Conservation (phyloP, 2,797 vertebrate genomes). For the Neopelma chrysocephalum region DNA sequence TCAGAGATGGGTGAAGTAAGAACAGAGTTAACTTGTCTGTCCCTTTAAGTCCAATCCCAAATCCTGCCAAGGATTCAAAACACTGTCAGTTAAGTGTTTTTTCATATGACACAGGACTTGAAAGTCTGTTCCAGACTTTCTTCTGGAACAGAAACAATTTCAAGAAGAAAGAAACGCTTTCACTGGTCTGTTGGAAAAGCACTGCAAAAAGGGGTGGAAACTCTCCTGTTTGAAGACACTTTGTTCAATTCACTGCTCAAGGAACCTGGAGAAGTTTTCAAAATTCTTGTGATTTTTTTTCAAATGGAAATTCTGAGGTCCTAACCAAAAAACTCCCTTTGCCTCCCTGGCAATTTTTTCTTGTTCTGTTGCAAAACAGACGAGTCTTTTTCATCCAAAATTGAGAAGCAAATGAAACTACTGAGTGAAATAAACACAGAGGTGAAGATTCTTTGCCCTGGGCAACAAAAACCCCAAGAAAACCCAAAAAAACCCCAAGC, state of each 20-base stretch:
- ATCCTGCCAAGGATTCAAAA: not conserved
- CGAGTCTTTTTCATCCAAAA: not conserved
- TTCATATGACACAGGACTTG: not conserved
- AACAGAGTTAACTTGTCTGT: not conserved
- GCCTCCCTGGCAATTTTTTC: not conserved
- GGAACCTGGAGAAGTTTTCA: not conserved
- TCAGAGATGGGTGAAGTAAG: not conserved
- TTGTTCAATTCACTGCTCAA: not conserved
- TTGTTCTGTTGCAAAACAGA: not conserved
- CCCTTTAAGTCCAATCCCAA: not conserved
- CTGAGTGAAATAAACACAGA: not conserved
- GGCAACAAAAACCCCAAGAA: not conserved
- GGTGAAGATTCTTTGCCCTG: not conserved
- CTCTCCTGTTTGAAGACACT: not conserved
- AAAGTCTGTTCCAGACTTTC: too few relatives aligned
- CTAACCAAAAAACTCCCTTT: not conserved
- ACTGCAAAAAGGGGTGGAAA: not conserved
- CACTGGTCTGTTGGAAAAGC: not conserved
- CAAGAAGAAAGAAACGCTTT: not conserved
- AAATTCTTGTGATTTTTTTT: not conserved
- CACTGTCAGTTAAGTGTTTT: not conserved
- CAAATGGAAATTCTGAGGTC: not conserved
- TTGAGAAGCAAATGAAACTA: not conserved
- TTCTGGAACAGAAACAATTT: not conserved
- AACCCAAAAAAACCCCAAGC: not conserved